phyloP scores from a whole-genome alignment of 2,888 invertebrate genomes.

The Brachypterus glaber region DNA sequence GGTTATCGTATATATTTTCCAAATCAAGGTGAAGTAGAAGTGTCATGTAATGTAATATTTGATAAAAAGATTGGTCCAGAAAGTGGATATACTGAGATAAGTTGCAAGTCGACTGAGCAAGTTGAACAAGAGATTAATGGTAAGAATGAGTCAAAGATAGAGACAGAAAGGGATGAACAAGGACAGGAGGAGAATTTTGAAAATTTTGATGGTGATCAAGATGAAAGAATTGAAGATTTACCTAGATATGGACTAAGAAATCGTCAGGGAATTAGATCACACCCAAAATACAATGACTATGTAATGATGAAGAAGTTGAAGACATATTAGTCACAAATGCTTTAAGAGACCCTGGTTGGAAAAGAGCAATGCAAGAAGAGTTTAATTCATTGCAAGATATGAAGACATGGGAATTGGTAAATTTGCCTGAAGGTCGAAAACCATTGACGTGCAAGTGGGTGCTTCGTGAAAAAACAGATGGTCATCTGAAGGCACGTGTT shows the following conservation, averaged over 20 bases:
- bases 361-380: slow-evolving; percentile 22
- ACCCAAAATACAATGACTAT: slow-evolving; percentile 10
- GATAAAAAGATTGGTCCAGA: slow-evolving; percentile 10
- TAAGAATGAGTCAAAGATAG: too few species aligned
- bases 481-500: slow-evolving; percentile 21
- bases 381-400: slow-evolving; percentile 18
- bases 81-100: slow-evolving; percentile 7
- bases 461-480: slow-evolving; percentile 21
- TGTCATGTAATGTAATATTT: slow-evolving; percentile 7
- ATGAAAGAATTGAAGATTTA: slow-evolving; percentile 16
- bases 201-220: slow-evolving; percentile 7
- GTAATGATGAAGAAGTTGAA: slow-evolving; percentile 11
- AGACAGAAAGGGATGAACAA: too few species aligned
- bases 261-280: not conserved
- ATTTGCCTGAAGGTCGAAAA: slow-evolving; percentile 18
- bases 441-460: slow-evolving; percentile 25
- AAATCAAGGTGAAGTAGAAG: slow-evolving; percentile 14
- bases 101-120: too few species aligned
- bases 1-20: slow-evolving; percentile 16
- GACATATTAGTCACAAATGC: slow-evolving; percentile 17
- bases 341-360: slow-evolving; percentile 24
- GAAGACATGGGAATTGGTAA: slow-evolving; percentile 23
- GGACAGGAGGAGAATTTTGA: slow-evolving; percentile 8
- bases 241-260: not conserved
- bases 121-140: too few species aligned